These are phyloP conservation scores for Erethizon dorsatum DNA, from an alignment of 2,797 vertebrate genomes.

Conservation along the genomic window DNA sequence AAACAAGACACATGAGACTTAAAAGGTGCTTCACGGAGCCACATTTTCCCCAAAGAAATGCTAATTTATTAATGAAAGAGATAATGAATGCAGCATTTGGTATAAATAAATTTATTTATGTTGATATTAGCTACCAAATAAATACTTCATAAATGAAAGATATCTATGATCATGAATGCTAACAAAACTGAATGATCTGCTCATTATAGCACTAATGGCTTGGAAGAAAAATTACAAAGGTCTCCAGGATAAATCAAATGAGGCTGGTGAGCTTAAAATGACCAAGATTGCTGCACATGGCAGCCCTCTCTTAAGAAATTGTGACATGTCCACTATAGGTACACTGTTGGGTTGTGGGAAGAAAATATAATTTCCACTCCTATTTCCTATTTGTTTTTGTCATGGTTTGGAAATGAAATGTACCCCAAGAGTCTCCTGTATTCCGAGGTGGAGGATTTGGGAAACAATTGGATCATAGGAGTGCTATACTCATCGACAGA, in stretches of 20 bases:
- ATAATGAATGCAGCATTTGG: background rate
- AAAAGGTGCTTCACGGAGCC: background rate
- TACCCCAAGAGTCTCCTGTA: background rate
- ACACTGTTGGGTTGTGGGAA: background rate
- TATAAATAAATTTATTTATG: conserved; percentile 26
- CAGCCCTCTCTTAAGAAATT: background rate
- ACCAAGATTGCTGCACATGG: background rate
- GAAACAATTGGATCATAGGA: rapidly evolving
- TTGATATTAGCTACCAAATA: background rate
- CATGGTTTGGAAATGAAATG: background rate
- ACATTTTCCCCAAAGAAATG: background rate
- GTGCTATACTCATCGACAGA: rapidly evolving
- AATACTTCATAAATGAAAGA: conserved; percentile 59
- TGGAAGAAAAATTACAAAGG: background rate
- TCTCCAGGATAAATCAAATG: background rate
- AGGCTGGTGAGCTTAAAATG: background rate
- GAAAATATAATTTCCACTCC: background rate
- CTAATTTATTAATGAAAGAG: conserved; percentile 34
- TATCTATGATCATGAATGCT: conserved; percentile 6
- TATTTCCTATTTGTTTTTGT: background rate
- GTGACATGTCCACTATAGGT: background rate
- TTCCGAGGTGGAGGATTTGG: background rate
- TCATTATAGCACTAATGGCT: background rate
- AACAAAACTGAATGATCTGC: background rate
- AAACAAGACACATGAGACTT: background rate